Conservation (phyloP, 2,797 vertebrate species). For the Avahi laniger region DNA sequence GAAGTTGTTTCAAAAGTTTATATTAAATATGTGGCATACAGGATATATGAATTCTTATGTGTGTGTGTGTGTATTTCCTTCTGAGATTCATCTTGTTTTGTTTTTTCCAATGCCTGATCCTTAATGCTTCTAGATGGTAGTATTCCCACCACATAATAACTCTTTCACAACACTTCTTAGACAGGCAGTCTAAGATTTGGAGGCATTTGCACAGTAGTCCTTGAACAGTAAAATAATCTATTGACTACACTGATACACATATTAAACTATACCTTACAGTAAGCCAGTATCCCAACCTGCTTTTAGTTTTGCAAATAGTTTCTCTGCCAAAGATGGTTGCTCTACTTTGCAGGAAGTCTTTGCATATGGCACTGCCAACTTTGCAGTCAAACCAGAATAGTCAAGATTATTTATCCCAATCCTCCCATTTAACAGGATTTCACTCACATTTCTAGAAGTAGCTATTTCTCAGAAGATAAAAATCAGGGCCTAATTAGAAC, state of each 20-base stretch:
- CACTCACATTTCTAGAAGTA: neutral
- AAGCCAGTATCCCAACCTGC: neutral
- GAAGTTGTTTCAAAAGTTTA: slow-evolving; percentile 64
- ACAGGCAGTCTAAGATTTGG: neutral
- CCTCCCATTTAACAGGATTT: slow-evolving; percentile 20
- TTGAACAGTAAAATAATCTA: slow-evolving; percentile 13
- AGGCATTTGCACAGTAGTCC: neutral
- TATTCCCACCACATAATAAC: neutral
- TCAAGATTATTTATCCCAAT: neutral
- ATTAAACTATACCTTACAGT: neutral
- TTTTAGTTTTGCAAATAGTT: slow-evolving; percentile 47
- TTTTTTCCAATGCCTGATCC: neutral
- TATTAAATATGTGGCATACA: slow-evolving; percentile 48
- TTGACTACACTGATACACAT: neutral
- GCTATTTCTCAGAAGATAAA: slow-evolving; percentile 11
- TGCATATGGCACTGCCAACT: neutral
- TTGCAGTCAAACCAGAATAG: neutral
- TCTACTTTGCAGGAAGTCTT: neutral
- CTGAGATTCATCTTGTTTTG: neutral
- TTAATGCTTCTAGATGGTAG: neutral
- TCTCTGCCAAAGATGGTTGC: neutral
- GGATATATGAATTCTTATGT: slow-evolving; percentile 16
- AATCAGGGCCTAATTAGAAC: neutral
- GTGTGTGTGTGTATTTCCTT: slow-evolving; percentile 55
- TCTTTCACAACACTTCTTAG: neutral